Evolutionary conservation across 2,888 invertebrate species (phyloP).

Genomic region (Lottia gigantea): DNA sequence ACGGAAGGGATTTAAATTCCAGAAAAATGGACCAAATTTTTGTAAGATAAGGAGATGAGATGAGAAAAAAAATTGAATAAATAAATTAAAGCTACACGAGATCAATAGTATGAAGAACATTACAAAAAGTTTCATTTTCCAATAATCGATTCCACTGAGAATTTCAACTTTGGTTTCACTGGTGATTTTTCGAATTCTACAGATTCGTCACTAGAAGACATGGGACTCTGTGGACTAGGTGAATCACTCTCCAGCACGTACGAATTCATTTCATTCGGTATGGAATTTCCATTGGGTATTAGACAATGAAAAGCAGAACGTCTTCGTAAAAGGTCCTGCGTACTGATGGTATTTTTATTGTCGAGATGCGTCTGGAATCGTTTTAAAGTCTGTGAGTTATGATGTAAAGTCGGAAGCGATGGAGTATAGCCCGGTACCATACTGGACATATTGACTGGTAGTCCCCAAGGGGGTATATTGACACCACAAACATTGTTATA

Average conservation of each 20-base stretch:
- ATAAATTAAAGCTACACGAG: too few species aligned
- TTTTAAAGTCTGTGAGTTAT: slow-evolving; percentile 12
- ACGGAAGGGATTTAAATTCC: too few species aligned
- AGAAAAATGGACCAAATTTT: too few species aligned
- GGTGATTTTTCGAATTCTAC: slow-evolving; percentile 18
- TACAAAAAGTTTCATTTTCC: slow-evolving; percentile 25
- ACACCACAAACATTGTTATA: slow-evolving; percentile 15
- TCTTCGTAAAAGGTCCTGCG: slow-evolving; percentile 10
- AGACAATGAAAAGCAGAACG: slow-evolving; percentile 25
- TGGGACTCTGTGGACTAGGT: slow-evolving; percentile 5
- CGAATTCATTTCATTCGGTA: slow-evolving; percentile 6
- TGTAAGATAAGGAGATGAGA: too few species aligned
- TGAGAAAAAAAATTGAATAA: too few species aligned
- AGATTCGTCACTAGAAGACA: slow-evolving; percentile 20
- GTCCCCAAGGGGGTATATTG: slow-evolving; percentile 22
- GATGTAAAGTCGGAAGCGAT: neutral
- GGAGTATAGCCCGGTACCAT: slow-evolving; percentile 17
- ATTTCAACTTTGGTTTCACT: slow-evolving; percentile 34
- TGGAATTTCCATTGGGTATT: slow-evolving; percentile 7
- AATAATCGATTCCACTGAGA: slow-evolving; percentile 48
- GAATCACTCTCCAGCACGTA: slow-evolving; percentile 14
- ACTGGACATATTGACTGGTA: slow-evolving; percentile 19
- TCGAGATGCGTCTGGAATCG: slow-evolving; percentile 5
- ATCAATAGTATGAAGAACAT: too few species aligned
- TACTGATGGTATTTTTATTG: slow-evolving; percentile 12